These are phyloP conservation scores for Poecile atricapillus DNA, from an alignment of 2,113 vertebrate genomes.

Conservation along the genomic window DNA sequence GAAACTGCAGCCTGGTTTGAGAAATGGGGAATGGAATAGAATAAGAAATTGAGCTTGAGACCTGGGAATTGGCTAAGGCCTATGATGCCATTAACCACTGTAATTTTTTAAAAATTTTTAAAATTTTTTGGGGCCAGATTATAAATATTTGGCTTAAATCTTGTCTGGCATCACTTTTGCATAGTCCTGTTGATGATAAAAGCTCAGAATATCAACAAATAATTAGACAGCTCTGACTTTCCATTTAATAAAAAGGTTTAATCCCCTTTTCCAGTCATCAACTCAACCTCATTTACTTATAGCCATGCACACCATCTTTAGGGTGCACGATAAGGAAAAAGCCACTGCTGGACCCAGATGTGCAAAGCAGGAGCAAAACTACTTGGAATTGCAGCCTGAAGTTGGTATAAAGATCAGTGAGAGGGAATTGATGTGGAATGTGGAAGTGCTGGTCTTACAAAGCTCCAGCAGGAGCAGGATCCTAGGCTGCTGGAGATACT, in stretches of 20 bases:
- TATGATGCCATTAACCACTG: fast-evolving
- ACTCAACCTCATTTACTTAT: background rate
- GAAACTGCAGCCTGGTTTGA: background rate
- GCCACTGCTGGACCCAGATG: background rate
- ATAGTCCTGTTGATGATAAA: background rate
- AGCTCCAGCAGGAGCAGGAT: background rate
- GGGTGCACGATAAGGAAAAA: background rate
- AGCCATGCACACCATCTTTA: background rate
- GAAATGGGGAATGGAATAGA: background rate
- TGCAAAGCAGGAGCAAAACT: background rate
- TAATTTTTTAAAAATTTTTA: background rate
- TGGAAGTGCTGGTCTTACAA: background rate
- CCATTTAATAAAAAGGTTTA: background rate
- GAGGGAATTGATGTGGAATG: slow-evolving; percentile 28
- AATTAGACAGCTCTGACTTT: background rate
- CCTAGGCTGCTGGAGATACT: background rate
- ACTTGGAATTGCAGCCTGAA: background rate
- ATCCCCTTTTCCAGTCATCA: background rate
- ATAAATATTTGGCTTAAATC: background rate
- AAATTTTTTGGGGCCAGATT: background rate
- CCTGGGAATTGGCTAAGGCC: background rate
- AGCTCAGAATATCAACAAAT: background rate
- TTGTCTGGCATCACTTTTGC: background rate
- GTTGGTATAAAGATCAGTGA: background rate
- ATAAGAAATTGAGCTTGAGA: background rate